Percentiles rank a stretch among this genome's conserved stretches.
phyloP scores from a whole-genome alignment of 2,888 invertebrate genomes.

The Actias luna region DNA sequence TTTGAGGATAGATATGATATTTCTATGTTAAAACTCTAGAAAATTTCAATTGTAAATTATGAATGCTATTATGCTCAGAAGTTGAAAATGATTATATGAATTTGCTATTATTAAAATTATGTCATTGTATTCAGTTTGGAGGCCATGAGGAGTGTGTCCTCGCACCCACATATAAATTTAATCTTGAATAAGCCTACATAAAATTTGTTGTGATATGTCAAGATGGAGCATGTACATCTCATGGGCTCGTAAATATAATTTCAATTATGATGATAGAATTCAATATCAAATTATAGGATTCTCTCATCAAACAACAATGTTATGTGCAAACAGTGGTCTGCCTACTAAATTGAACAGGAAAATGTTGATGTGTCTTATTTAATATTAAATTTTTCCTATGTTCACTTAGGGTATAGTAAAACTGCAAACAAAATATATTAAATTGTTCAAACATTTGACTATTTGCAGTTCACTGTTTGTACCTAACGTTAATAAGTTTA shows the following conservation, averaged over 20 bases:
- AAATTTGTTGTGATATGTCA: constrained; percentile 22
- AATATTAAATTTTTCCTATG: constrained; percentile 42
- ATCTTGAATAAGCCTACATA: constrained; percentile 13
- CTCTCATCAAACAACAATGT: constrained; percentile 44
- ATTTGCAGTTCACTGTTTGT: constrained; percentile 50
- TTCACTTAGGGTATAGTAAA: constrained; percentile 17
- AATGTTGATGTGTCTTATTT: constrained; percentile 41
- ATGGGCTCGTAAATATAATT: constrained; percentile 37
- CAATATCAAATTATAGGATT: constrained; percentile 20
- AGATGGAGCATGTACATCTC: constrained; percentile 35
- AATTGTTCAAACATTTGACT: constrained; percentile 15
- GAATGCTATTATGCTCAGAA: constrained; percentile 65
- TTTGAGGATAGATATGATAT: constrained; percentile 54
- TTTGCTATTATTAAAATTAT: constrained; percentile 37
- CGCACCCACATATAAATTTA: constrained; percentile 18
- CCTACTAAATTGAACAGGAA: constrained; percentile 61
- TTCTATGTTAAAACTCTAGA: constrained; percentile 66
- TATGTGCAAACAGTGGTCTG: constrained; percentile 63
- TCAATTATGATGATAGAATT: constrained; percentile 21
- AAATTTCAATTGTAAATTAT: constrained; percentile 64
- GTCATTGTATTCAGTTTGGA: constrained; percentile 40
- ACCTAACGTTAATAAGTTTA: constrained; percentile 57
- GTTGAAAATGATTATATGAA: constrained; percentile 49
- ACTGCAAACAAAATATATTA: background rate
- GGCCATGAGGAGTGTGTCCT: constrained; percentile 46